phyloP scores from a whole-genome alignment of 2,888 invertebrate genomes.

The Melitaea athalia region DNA sequence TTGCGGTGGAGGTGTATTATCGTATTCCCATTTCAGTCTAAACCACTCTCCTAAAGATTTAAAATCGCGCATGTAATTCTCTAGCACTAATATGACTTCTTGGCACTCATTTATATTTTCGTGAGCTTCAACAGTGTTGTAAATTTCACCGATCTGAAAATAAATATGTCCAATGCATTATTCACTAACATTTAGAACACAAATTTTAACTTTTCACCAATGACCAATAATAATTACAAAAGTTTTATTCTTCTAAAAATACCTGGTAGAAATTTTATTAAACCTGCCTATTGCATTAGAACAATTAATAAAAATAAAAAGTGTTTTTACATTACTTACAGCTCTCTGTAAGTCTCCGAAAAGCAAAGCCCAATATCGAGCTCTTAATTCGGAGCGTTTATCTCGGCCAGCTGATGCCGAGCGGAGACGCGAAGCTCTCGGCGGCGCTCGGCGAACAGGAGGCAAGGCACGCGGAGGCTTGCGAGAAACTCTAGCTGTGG shows the following conservation, averaged over 20 bases:
- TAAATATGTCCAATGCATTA: not conserved
- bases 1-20: constrained; percentile 91
- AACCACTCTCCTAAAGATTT: constrained; percentile 97
- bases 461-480: constrained; percentile 84
- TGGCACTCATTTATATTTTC: constrained; percentile 97
- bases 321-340: constrained; percentile 66
- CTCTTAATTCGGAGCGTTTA: constrained; percentile 93
- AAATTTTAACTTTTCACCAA: not conserved
- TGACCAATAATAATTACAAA: too few species aligned
- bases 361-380: constrained; percentile 96
- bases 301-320: not conserved
- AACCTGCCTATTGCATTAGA: too few species aligned
- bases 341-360: constrained; percentile 97
- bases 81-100: constrained; percentile 96
- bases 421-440: constrained; percentile 85
- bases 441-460: constrained; percentile 57
- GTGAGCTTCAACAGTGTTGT: constrained; percentile 97
- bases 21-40: constrained; percentile 95
- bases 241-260: too few species aligned
- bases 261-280: too few species aligned
- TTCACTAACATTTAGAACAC: not conserved
- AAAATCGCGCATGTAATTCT: constrained; percentile 97
- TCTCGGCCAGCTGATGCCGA: constrained; percentile 94
- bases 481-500: constrained; percentile 78
- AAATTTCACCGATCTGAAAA: constrained; percentile 91